A percentile compares a stretch with the other conserved stretches of the same genome.
These are phyloP conservation scores for Siniperca obscura DNA, from an alignment of 2,797 vertebrate species.

Conservation along the genomic window DNA sequence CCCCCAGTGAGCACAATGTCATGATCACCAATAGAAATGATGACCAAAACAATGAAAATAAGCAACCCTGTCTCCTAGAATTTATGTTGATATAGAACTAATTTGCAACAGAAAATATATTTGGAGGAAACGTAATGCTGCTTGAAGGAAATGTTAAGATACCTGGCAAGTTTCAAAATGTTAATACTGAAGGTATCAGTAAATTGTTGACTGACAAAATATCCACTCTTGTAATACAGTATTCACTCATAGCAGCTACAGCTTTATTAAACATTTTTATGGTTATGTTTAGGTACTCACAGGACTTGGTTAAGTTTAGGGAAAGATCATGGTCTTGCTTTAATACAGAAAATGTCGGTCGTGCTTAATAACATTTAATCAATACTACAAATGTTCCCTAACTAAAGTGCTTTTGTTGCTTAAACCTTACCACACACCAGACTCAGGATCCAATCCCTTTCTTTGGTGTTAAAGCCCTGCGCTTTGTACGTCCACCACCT, in stretches of 20 bases:
- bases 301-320: neutral
- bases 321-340: neutral
- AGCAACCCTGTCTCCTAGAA: neutral
- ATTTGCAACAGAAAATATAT: neutral
- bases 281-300: neutral
- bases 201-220: neutral
- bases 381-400: neutral
- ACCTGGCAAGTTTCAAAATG: neutral
- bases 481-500: neutral
- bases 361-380: neutral
- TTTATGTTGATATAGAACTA: neutral
- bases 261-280: too few species aligned
- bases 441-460: too few species aligned
- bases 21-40: neutral
- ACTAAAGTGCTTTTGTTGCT: neutral
- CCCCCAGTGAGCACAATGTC: neutral
- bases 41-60: neutral
- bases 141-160: neutral
- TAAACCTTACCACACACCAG: neutral
- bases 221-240: neutral
- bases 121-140: neutral
- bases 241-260: neutral
- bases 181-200: neutral
- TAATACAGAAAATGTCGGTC: too few species aligned
- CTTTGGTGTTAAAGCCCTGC: too few species aligned